A percentile compares a stretch with the other conserved stretches of the same genome.
Evolutionary conservation across 1,140 invertebrate genomes (phyloP).

Genomic region (Leptinotarsa texana): DNA sequence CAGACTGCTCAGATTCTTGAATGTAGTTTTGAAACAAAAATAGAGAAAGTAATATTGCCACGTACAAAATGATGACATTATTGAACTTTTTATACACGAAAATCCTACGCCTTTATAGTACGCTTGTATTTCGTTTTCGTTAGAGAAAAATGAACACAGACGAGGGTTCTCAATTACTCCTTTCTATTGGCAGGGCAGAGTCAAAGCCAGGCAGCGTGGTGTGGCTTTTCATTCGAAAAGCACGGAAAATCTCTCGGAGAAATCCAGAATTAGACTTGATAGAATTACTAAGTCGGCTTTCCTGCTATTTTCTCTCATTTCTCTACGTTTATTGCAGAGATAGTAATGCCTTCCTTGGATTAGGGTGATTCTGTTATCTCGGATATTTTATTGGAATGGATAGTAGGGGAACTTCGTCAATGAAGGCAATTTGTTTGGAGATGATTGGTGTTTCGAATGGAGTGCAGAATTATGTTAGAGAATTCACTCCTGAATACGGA

Average conservation of each 20-base stretch:
- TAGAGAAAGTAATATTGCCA: too few relatives aligned
- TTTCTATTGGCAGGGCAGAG: constrained; percentile 7
- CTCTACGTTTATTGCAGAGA: constrained; percentile 14
- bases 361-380: constrained; percentile 3
- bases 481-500: too few relatives aligned
- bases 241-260: constrained; percentile 22
- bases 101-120: not conserved
- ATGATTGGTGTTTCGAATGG: too few relatives aligned
- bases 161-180: constrained; percentile 7
- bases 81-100: not conserved
- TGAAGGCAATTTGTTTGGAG: not conserved
- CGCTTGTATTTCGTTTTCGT: not conserved
- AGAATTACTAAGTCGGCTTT: constrained; percentile 23
- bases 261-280: constrained; percentile 26
- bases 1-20: too few relatives aligned
- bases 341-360: constrained; percentile 2
- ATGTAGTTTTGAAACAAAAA: too few relatives aligned
- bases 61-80: too few relatives aligned
- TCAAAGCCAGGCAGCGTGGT: constrained; percentile 12
- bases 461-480: too few relatives aligned
- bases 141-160: not conserved
- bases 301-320: constrained; percentile 23
- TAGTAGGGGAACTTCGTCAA: not conserved
- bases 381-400: not conserved
- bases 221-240: constrained; percentile 27